Conservation (phyloP, 2,797 vertebrate genomes). For the Gadopsis marmoratus region DNA sequence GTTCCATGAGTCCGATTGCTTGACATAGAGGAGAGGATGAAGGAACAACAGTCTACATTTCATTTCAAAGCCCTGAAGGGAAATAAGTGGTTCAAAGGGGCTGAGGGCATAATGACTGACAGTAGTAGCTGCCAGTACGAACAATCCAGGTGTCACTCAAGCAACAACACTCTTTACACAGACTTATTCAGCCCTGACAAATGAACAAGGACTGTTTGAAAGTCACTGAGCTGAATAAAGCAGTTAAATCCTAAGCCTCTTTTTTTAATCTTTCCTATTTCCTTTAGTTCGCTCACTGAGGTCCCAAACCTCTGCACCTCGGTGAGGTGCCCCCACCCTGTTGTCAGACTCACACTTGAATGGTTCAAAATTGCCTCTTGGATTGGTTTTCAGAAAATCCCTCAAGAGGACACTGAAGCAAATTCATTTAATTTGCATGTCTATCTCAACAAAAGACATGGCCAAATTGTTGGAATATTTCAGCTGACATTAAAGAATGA, state of each 20-base stretch:
- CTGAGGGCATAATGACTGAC: conserved; percentile 64
- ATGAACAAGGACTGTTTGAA: conserved; percentile 75
- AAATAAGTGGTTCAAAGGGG: conserved; percentile 50
- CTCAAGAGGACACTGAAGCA: conserved; percentile 72
- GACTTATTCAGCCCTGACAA: conserved; percentile 75
- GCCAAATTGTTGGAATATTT: conserved; percentile 58
- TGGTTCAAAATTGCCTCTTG: conserved; percentile 83
- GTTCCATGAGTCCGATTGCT: conserved; percentile 30
- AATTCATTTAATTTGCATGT: conserved; percentile 80
- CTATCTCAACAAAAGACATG: conserved; percentile 66
- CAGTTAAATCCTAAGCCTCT: conserved; percentile 70
- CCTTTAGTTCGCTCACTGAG: conserved; percentile 53
- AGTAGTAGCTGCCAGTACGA: conserved; percentile 61
- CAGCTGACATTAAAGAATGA: conserved; percentile 12
- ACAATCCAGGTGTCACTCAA: conserved; percentile 78
- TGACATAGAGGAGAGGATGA: conserved; percentile 39
- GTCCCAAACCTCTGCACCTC: conserved; percentile 65
- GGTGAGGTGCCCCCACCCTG: conserved; percentile 50
- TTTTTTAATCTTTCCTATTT: conserved; percentile 66
- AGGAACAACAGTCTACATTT: conserved; percentile 52
- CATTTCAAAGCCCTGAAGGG: conserved; percentile 55
- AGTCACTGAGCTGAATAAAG: conserved; percentile 77
- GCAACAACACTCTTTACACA: conserved; percentile 63
- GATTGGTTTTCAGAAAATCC: conserved; percentile 84
- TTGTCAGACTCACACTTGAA: conserved; percentile 79